Percentiles rank a stretch among this genome's conserved stretches.
Evolutionary conservation across 1,140 invertebrate genomes (phyloP).

Genomic region (Babylonia areolata): DNA sequence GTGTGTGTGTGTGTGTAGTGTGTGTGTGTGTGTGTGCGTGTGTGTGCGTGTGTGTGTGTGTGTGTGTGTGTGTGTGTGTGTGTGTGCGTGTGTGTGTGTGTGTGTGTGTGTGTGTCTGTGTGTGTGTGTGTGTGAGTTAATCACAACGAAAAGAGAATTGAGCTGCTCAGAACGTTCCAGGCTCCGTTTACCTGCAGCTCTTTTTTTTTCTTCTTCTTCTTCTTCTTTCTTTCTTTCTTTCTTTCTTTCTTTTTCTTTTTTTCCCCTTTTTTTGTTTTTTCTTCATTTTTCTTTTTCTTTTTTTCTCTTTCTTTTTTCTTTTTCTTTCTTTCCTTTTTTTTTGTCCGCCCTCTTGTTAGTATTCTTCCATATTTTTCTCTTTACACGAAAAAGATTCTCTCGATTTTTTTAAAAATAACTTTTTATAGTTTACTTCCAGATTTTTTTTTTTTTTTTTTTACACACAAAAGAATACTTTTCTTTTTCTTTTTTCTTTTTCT

Average conservation of each 20-base stretch:
- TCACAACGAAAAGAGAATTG: too few species aligned
- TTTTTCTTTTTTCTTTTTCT: too few species aligned
- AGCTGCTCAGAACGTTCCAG: too few species aligned
- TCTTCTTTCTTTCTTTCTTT: neutral
- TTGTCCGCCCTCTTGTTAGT: neutral
- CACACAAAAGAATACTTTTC: too few species aligned
- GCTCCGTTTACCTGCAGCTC: too few species aligned
- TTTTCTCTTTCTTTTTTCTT: neutral
- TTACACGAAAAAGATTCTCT: too few species aligned
- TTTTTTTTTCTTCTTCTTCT: neutral
- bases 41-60: neutral
- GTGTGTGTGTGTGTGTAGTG: conserved; percentile 10
- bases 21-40: conserved; percentile 2
- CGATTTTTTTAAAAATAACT: too few species aligned
- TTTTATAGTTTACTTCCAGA: too few species aligned
- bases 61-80: neutral
- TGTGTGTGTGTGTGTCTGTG: neutral
- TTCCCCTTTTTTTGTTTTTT: neutral
- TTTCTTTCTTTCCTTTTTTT: neutral
- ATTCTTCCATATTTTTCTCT: too few species aligned
- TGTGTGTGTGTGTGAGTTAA: neutral
- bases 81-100: conserved; percentile 6
- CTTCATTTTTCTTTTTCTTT: neutral
- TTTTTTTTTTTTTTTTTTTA: too few species aligned
- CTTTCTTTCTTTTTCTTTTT: neutral